Conservation (phyloP, 37 sponge, comb jelly and placozoan genomes). For the Beroe forskalii region DNA sequence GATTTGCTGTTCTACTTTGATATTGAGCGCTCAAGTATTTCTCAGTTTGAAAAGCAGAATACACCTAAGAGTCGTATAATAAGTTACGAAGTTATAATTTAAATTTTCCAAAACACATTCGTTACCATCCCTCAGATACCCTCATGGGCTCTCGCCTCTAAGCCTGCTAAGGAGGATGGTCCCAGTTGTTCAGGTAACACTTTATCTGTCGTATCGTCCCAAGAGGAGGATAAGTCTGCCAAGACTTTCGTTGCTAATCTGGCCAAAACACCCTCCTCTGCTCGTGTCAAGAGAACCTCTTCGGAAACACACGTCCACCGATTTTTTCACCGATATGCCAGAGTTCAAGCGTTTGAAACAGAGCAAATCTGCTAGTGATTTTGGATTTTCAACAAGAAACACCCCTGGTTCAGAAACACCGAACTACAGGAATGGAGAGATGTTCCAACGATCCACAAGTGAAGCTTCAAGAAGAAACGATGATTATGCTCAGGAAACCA, state of each 20-base stretch:
- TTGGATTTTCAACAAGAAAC: background rate
- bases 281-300: background rate
- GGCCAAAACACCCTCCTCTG: constrained; percentile 4
- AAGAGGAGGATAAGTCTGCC: background rate
- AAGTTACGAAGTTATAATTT: no score
- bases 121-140: background rate
- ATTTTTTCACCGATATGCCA: constrained; percentile 8
- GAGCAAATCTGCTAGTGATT: background rate
- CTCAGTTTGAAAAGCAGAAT: no score
- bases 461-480: no score
- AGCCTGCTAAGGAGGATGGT: background rate
- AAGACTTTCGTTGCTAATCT: background rate
- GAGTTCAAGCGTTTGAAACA: constrained; percentile 1
- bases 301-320: background rate
- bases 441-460: background rate
- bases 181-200: background rate
- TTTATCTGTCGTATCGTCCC: background rate
- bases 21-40: no score
- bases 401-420: background rate
- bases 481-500: no score
- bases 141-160: background rate
- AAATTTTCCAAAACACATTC: no score
- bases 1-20: no score
- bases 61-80: no score
- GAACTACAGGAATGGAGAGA: background rate